A percentile compares a stretch with the other conserved stretches of the same genome.
Conservation (phyloP, 2,113 vertebrate species). For the Trogon surrucura region DNA sequence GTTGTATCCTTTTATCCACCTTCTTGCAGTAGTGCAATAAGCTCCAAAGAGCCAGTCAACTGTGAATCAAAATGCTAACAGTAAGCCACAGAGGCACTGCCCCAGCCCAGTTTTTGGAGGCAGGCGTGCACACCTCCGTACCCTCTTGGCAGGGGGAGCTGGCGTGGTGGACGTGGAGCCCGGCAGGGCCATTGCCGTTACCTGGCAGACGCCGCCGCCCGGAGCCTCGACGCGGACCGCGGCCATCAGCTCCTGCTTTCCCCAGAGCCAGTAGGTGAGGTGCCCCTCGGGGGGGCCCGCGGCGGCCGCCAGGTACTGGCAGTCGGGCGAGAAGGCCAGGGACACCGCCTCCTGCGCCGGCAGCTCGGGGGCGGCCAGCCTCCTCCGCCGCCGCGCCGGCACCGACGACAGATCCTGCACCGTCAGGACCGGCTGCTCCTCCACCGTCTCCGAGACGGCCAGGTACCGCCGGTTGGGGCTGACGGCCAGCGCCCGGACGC, state of each 20-base stretch:
- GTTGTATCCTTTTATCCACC: background rate
- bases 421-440: slow-evolving; percentile 80
- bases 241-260: slow-evolving; percentile 87
- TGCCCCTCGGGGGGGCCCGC: slow-evolving; percentile 81
- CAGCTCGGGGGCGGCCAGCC: slow-evolving; percentile 76
- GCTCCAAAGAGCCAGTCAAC: background rate
- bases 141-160: too few species aligned
- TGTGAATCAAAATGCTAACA: fast-evolving
- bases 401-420: slow-evolving; percentile 86
- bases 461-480: slow-evolving; percentile 87
- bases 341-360: slow-evolving; percentile 74
- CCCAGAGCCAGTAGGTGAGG: slow-evolving; percentile 90
- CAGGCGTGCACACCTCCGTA: fast-evolving
- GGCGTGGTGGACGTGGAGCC: fast-evolving
- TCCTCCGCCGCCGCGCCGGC: slow-evolving; percentile 81
- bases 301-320: slow-evolving; percentile 86
- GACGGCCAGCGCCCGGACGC: slow-evolving; percentile 85
- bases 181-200: slow-evolving; percentile 17
- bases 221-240: slow-evolving; percentile 68
- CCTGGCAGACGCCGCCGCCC: slow-evolving; percentile 82
- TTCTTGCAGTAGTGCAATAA: fast-evolving
- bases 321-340: slow-evolving; percentile 91
- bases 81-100: fast-evolving
- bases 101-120: background rate
- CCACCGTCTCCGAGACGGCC: slow-evolving; percentile 84